Evolutionary conservation across 2,797 vertebrate species (phyloP), one percentile per base, ranked within the genome.

Genomic region (Peromyscus eremicus): DNA sequence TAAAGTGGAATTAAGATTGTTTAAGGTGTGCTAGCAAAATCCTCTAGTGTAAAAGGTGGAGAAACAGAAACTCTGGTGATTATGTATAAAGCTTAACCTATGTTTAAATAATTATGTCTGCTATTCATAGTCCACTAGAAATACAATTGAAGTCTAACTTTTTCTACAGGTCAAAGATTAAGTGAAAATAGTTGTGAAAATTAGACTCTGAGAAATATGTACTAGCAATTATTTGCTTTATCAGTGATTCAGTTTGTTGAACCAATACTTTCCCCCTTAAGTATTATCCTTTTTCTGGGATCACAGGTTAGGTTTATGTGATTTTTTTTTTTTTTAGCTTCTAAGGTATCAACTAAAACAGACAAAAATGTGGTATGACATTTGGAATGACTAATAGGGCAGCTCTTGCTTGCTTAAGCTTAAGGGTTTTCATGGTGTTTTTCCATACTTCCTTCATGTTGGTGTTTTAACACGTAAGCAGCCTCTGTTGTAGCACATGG

Each of bases 181-280:
- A 85, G 52, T 93, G n/a, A 62, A 79, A 84, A 49, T 77, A 89
- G 80, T 57, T 25, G 73, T 57, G 89, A 86, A 95, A 95, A 85
- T 13, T 32, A n/a, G 55, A 83, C 23, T 29, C 57, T 75, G 46
- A 92, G 60, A 96, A 85, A 40, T 85, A 82, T 70, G 12, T 88
- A 85, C 60, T 43, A 73, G 77, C 81, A 46, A 64, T 29, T 29
- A 79, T n/a, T 93, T 84, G 68, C n/a, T 46, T 92, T 91, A 75
- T 25, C 49, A 34, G 37, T 34, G 40, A 57, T 40, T 96, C 12
- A 19, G 43, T 91, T 11, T 85, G 34, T 37, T 70, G 64, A 27
- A 92, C 16, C 25, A 91, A 27, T 85, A 81, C 83, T 46, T 32
- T 37, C 9, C 34, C 12, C 49, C 49, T 52, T 52, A 52, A 52